Evolutionary conservation across 92 coral and sea anemone genomes (phyloP).

Genomic region (Epizoanthus ramosus): DNA sequence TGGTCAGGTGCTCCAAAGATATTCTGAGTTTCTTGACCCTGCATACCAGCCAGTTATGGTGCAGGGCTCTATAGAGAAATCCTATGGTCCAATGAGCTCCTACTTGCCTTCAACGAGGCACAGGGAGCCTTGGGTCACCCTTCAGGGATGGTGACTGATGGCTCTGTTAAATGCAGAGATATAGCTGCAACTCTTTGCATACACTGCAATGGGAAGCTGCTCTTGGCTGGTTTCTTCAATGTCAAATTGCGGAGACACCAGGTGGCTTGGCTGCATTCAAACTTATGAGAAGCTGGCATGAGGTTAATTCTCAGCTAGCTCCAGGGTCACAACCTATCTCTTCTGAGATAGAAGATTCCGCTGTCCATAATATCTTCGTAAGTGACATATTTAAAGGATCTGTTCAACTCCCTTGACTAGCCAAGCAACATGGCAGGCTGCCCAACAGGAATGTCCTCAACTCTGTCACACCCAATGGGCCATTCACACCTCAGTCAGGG

Average conservation of each 20-base stretch:
- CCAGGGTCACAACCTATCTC: slow-evolving; percentile 47
- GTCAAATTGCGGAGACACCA: slow-evolving; percentile 27
- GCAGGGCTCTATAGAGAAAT: slow-evolving; percentile 10
- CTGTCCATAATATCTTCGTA: slow-evolving; percentile 44
- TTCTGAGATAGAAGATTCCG: slow-evolving; percentile 27
- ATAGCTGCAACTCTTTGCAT: slow-evolving; percentile 51
- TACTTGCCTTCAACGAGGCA: too few species aligned
- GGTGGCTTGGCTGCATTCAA: slow-evolving; percentile 30
- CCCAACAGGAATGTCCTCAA: slow-evolving; percentile 51
- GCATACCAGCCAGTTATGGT: slow-evolving; percentile 28
- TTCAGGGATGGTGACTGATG: slow-evolving; percentile 40
- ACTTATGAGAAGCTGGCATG: not conserved
- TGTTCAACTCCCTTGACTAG: not conserved
- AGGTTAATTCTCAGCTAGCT: slow-evolving; percentile 7
- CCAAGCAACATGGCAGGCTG: slow-evolving; percentile 50
- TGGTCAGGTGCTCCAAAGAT: slow-evolving; percentile 26
- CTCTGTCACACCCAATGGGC: slow-evolving; percentile 48
- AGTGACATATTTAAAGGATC: not conserved
- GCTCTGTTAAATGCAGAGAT: slow-evolving; percentile 51
- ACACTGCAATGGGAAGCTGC: slow-evolving; percentile 21
- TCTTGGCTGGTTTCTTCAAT: slow-evolving; percentile 30
- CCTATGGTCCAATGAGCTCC: not conserved
- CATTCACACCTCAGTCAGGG: slow-evolving; percentile 57
- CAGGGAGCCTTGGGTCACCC: slow-evolving; percentile 31
- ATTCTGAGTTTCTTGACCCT: slow-evolving; percentile 39